Evolutionary conservation across 2,888 invertebrate genomes (phyloP).

Genomic region (Odontocolon sp.): DNA sequence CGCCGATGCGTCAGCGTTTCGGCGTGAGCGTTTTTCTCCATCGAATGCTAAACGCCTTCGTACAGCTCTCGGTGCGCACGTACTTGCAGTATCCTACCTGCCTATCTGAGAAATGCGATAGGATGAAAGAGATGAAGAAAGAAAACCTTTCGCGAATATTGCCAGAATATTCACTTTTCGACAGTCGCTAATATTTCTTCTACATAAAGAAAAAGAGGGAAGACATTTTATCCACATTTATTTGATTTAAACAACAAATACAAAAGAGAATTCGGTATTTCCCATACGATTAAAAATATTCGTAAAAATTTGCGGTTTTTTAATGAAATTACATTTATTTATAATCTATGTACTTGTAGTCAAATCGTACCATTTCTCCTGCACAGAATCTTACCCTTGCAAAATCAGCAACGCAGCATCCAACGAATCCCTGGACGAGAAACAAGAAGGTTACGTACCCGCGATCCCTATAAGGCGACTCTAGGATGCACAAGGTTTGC

Average conservation of each 20-base stretch:
- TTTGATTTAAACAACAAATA: not conserved
- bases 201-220: no score
- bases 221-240: no score
- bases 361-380: no score
- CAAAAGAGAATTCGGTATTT: not conserved
- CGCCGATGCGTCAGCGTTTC: constrained; percentile 44
- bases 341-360: no score
- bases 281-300: no score
- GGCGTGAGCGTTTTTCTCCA: constrained; percentile 34
- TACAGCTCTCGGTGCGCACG: constrained; percentile 42
- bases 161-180: constrained; percentile 7
- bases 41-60: constrained; percentile 43
- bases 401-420: not conserved
- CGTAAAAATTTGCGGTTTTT: no score
- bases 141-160: constrained; percentile 19
- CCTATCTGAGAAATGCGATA: not conserved
- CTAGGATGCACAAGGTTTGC: constrained; percentile 41
- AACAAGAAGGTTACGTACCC: constrained; percentile 11
- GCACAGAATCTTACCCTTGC: not conserved
- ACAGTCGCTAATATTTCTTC: not conserved
- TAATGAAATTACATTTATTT: no score
- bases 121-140: not conserved
- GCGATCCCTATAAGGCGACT: constrained; percentile 47
- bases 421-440: no score
- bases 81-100: constrained; percentile 13